These are phyloP conservation scores for Acipenser transmontanus DNA, from an alignment of 2,797 vertebrate species.

Conservation along the genomic window DNA sequence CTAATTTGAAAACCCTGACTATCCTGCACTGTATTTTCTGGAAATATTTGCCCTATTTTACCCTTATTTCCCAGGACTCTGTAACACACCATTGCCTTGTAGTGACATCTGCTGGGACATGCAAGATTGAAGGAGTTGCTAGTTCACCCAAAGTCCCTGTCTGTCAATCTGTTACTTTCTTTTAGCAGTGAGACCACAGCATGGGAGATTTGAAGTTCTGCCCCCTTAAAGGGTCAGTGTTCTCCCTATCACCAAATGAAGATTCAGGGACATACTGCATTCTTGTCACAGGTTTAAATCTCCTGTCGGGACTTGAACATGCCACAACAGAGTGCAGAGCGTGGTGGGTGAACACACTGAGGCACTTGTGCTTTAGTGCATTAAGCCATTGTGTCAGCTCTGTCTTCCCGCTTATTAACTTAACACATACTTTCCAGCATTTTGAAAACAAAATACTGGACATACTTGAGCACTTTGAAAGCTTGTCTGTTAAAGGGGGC, in stretches of 20 bases:
- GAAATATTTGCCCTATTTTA: background rate
- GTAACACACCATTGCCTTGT: conserved; percentile 37
- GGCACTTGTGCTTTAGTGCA: conserved; percentile 4
- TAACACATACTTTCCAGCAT: conserved; percentile 1
- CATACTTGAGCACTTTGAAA: background rate
- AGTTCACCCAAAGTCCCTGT: background rate
- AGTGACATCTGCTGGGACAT: conserved; percentile 49
- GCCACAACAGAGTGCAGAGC: conserved; percentile 6
- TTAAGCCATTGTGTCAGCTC: background rate
- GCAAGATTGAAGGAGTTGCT: conserved; percentile 9
- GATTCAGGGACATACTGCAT: conserved; percentile 15
- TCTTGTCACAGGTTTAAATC: conserved; percentile 19
- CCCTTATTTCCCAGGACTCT: conserved; percentile 9
- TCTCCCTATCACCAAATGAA: conserved; percentile 16
- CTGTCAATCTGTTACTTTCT: conserved; percentile 1
- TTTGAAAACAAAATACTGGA: conserved; percentile 7
- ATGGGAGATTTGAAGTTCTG: conserved; percentile 4
- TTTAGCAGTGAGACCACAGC: background rate
- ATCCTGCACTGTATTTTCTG: background rate
- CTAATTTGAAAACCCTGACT: conserved; percentile 9
- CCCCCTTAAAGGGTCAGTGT: conserved; percentile 21
- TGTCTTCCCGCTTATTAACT: conserved; percentile 1
- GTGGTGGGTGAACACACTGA: background rate
- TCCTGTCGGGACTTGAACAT: conserved; percentile 25
- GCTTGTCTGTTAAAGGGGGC: too few relatives aligned